Base-by-base conservation (phyloP, 2,888 invertebrate genomes). In the Graphium colonna region DNA sequence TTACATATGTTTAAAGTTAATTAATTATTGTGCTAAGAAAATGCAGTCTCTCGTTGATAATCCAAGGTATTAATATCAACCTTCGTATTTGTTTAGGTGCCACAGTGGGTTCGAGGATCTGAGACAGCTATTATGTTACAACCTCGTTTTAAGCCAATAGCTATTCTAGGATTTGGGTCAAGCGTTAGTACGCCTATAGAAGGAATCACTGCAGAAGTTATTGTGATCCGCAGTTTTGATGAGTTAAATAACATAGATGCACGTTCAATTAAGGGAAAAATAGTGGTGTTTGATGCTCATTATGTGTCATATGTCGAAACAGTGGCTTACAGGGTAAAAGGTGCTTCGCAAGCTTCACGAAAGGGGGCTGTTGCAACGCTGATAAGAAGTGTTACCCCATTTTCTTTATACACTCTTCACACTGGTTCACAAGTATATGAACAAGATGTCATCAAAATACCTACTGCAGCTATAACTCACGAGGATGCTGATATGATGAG, bases 401-500 rank as follows among this genome's bases (percentile, higher is more conserved):
- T 92, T 69, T 95, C 95, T 0, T 86, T 96, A 56, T 91, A 93
- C 63, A 92, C 93, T 0, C 93, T 94, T 0, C 96, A 96, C 63
- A 95, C 96, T 0, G 96, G 96, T 0, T 80, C 86, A 73, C 93
- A 94, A 80, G 65, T 62, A 9, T 95, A 95, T 64, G 82, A 75
- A 0, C 71, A 82, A 0, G 90, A 89, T 51, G 87, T 93, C 0
- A 82, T 83, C 1, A 90, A 92, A 79, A 95, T 95, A 61, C 95
- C 95, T 2, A 90, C 92, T 7, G 95, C 94, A 18, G 92, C 92
- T 53, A 94, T 96, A 17, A 94, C 95, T 0, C 82, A 92, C n/a
- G 96, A 96, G 85, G 95, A 96, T 77, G 95, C 96, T 4, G 91
- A 92, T 63, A 85, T 95, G 77, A 68, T 96, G 56, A 76, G 91